phyloP scores from a whole-genome alignment of 2,888 invertebrate species.

The Drosophila putrida region DNA sequence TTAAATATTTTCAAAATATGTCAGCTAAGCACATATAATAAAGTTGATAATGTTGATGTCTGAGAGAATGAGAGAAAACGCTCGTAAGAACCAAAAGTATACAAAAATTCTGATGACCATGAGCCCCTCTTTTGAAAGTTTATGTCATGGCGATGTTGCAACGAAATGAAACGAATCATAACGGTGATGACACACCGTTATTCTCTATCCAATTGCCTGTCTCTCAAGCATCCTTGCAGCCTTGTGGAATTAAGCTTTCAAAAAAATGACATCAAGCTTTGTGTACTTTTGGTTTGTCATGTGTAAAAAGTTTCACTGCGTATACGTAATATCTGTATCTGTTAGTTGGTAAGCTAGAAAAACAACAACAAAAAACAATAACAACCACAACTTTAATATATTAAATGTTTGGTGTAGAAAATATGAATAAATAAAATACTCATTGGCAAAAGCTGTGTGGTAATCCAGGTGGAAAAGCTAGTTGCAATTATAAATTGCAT shows the following conservation, averaged over 20 bases:
- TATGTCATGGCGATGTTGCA: conserved; percentile 51
- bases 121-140: conserved; percentile 83
- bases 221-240: conserved; percentile 26
- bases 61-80: conserved; percentile 12
- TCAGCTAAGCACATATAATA: conserved; percentile 50
- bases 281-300: conserved; percentile 75
- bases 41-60: conserved; percentile 20
- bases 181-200: conserved; percentile 32
- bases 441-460: conserved; percentile 35
- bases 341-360: conserved; percentile 37
- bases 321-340: conserved; percentile 67
- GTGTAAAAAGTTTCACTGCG: conserved; percentile 53
- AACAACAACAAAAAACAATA: background rate
- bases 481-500: conserved; percentile 45
- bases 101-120: conserved; percentile 74
- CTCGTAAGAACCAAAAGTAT: conserved; percentile 67
- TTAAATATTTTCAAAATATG: conserved; percentile 3
- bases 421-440: conserved; percentile 46
- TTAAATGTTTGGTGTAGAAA: conserved; percentile 27
- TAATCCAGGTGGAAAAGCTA: conserved; percentile 15
- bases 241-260: conserved; percentile 68
- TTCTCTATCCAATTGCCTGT: conserved; percentile 29
- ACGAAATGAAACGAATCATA: conserved; percentile 4
- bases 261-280: conserved; percentile 65
- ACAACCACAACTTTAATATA: conserved; percentile 10